A percentile compares a stretch with the other conserved stretches of the same genome.
Evolutionary conservation across 2,797 vertebrate species (phyloP).

Genomic region (Amblyraja radiata): DNA sequence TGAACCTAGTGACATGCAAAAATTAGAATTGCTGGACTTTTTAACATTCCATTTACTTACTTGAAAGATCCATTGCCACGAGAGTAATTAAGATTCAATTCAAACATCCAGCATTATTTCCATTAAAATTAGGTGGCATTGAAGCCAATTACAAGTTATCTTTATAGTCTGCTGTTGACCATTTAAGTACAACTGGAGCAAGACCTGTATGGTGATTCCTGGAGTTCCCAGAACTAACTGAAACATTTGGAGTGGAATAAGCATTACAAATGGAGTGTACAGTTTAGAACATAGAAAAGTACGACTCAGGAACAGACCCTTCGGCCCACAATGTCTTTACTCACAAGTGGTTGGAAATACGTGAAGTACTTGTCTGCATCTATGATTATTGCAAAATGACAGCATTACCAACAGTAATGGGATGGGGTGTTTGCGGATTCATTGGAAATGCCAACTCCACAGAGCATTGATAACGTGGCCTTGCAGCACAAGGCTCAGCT

Average conservation of each 20-base stretch:
- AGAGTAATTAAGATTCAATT: conserved; percentile 6
- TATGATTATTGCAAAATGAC: not conserved
- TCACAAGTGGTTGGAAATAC: not conserved
- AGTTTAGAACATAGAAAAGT: too few relatives aligned
- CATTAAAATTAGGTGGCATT: not conserved
- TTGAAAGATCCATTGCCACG: not conserved
- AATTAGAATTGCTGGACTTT: not conserved
- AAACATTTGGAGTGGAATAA: not conserved
- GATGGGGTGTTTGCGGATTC: not conserved
- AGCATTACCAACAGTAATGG: not conserved
- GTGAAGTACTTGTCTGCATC: not conserved
- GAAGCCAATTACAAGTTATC: not conserved
- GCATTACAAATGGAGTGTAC: not conserved
- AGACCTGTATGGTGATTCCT: not conserved
- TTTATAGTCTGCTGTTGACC: not conserved
- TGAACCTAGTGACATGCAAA: not conserved
- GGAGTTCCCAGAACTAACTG: not conserved
- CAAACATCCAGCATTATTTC: not conserved
- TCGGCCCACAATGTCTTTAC: too few relatives aligned
- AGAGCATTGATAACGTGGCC: not conserved
- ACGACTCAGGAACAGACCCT: too few relatives aligned
- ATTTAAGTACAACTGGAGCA: not conserved
- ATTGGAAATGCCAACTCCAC: not conserved
- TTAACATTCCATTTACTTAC: not conserved
- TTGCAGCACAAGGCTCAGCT: not conserved